A percentile compares a stretch with the other conserved stretches of the same genome.
Conservation (phyloP, 2,888 invertebrate genomes). For the Gnatocerus cornutus region DNA sequence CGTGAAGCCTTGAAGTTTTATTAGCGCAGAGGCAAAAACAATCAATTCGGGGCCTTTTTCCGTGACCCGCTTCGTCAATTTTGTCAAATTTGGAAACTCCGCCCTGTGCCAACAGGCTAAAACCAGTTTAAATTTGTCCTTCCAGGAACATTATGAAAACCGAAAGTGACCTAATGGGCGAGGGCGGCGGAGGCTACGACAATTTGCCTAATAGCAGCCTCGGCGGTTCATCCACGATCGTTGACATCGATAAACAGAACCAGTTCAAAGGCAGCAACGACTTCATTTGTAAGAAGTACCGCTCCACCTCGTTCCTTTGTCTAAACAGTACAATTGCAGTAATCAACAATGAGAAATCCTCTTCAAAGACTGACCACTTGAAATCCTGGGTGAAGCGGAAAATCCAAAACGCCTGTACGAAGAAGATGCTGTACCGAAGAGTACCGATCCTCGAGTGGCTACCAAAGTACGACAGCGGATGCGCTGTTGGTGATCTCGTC, state of each 20-base stretch:
- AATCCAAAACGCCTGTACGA: constrained; percentile 74
- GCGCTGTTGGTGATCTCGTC: constrained; percentile 89
- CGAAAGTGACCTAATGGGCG: constrained; percentile 64
- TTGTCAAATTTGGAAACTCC: too few species aligned
- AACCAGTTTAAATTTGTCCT: constrained; percentile 8
- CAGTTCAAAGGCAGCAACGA: constrained; percentile 75
- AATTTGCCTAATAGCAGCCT: constrained; percentile 56
- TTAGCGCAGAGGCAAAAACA: too few species aligned
- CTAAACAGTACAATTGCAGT: constrained; percentile 50
- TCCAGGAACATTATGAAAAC: constrained; percentile 49
- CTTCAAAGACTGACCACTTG: constrained; percentile 59
- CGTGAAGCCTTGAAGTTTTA: constrained; percentile 11
- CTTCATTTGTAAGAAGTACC: constrained; percentile 73
- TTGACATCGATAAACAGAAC: constrained; percentile 60
- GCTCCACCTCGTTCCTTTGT: background rate
- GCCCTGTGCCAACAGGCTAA: too few species aligned
- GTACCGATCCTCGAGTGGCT: constrained; percentile 86
- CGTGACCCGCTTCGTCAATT: too few species aligned
- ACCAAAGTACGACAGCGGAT: constrained; percentile 82
- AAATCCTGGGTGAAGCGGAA: constrained; percentile 70
- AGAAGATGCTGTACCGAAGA: constrained; percentile 79
- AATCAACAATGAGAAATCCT: constrained; percentile 56
- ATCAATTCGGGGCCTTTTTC: background rate
- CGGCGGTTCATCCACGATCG: constrained; percentile 65
- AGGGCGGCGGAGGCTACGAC: constrained; percentile 61